A percentile compares a stretch with the other conserved stretches of the same genome.
Evolutionary conservation across 2,797 vertebrate species (phyloP).

Genomic region (Rhinogobio ventralis): DNA sequence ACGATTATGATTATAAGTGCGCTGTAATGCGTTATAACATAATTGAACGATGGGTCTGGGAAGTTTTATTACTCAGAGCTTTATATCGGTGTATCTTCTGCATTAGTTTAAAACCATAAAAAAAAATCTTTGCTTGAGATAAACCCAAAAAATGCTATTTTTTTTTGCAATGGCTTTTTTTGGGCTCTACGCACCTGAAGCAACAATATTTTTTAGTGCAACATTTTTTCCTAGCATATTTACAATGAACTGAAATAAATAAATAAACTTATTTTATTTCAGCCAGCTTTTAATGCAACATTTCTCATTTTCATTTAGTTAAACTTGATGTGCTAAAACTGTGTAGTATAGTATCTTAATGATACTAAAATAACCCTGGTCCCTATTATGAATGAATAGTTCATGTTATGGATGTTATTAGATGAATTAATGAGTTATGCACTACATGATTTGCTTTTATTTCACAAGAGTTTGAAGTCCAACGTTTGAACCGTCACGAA

Average conservation of each 20-base stretch:
- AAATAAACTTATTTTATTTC: neutral
- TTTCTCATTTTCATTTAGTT: neutral
- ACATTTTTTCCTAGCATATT: too few relatives aligned
- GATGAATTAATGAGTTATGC: too few relatives aligned
- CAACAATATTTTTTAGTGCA: too few relatives aligned
- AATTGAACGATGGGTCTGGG: too few relatives aligned
- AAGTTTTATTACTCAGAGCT: neutral
- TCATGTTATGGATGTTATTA: neutral
- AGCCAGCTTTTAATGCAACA: neutral
- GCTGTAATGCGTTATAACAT: too few relatives aligned
- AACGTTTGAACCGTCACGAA: neutral
- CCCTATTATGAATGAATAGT: neutral
- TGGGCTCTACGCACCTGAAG: too few relatives aligned
- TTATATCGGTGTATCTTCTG: neutral
- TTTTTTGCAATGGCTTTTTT: too few relatives aligned
- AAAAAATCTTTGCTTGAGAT: neutral
- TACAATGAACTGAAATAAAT: neutral
- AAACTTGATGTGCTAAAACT: neutral
- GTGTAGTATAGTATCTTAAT: neutral
- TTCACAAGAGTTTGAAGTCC: slow-evolving; percentile 15
- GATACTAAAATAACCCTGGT: neutral
- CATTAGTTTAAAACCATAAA: neutral
- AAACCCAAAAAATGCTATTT: neutral
- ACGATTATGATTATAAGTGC: neutral
- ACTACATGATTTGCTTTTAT: neutral